Percentiles rank a stretch among this genome's conserved stretches.
These are phyloP conservation scores for Chrysolophus pictus DNA, from an alignment of 2,797 vertebrate genomes.

Conservation along the genomic window DNA sequence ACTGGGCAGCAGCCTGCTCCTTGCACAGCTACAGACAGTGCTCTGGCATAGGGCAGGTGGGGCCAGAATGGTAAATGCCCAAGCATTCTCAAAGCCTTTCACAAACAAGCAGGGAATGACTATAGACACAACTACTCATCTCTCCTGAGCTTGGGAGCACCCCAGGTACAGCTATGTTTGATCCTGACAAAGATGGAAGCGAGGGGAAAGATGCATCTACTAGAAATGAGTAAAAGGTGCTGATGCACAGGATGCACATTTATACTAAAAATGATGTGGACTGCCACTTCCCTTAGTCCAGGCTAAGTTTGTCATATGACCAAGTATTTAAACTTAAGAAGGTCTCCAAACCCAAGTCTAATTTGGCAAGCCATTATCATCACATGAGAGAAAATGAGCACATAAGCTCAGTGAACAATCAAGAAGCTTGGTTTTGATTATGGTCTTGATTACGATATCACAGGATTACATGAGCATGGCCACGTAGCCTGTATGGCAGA, in stretches of 20 bases:
- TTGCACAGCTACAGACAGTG: not conserved
- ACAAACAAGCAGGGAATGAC: not conserved
- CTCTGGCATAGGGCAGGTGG: not conserved
- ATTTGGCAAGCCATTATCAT: not conserved
- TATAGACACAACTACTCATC: not conserved
- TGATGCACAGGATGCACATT: not conserved
- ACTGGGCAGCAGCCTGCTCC: not conserved
- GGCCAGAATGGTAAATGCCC: not conserved
- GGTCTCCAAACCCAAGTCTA: not conserved
- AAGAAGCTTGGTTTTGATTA: not conserved
- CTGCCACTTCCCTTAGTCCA: not conserved
- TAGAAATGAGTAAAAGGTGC: not conserved
- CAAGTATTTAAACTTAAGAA: not conserved
- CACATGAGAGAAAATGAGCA: not conserved
- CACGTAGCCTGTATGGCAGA: not conserved
- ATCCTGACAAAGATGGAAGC: not conserved
- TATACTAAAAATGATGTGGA: not conserved
- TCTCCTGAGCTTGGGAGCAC: not conserved
- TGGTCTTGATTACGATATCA: not conserved
- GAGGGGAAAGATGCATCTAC: not conserved
- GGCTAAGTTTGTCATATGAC: not conserved
- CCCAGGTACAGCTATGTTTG: not conserved
- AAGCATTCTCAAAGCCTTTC: fast-evolving
- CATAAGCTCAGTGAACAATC: not conserved
- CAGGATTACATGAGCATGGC: not conserved